phyloP scores from a whole-genome alignment of 1,140 invertebrate species.

The Eumaeus atala region DNA sequence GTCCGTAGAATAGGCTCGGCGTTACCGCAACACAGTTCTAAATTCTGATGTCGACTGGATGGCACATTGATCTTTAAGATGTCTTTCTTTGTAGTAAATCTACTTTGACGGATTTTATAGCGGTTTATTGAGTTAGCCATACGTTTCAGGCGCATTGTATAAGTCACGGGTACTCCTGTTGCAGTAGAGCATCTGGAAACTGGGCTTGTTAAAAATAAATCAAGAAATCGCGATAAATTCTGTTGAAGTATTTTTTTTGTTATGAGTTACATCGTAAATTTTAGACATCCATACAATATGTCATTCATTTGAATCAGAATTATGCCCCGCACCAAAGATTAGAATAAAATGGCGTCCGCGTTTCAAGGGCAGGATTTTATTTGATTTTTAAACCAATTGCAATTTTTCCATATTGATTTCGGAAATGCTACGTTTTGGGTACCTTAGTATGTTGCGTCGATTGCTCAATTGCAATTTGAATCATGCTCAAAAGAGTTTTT shows the following conservation, averaged over 20 bases:
- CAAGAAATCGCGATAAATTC: too few relatives aligned
- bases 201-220: too few relatives aligned
- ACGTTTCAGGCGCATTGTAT: too few relatives aligned
- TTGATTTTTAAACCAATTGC: conserved; percentile 23
- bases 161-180: too few relatives aligned
- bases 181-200: too few relatives aligned
- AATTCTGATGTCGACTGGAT: conserved; percentile 38
- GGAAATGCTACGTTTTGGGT: conserved; percentile 4
- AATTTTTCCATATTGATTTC: conserved; percentile 1
- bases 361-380: conserved; percentile 35
- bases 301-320: conserved; percentile 44
- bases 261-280: background rate
- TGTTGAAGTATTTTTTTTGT: too few relatives aligned
- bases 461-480: conserved; percentile 62
- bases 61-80: conserved; percentile 21
- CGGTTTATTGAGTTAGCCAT: too few relatives aligned
- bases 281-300: conserved; percentile 14
- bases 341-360: conserved; percentile 58
- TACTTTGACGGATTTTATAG: too few relatives aligned
- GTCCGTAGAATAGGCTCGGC: conserved; percentile 64
- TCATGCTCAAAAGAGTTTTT: conserved; percentile 59
- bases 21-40: conserved; percentile 59
- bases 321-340: conserved; percentile 70
- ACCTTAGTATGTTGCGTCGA: conserved; percentile 31
- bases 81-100: too few relatives aligned